These are phyloP conservation scores for Cheirogaleus medius DNA, from an alignment of 2,113 vertebrate species.

Conservation along the genomic window DNA sequence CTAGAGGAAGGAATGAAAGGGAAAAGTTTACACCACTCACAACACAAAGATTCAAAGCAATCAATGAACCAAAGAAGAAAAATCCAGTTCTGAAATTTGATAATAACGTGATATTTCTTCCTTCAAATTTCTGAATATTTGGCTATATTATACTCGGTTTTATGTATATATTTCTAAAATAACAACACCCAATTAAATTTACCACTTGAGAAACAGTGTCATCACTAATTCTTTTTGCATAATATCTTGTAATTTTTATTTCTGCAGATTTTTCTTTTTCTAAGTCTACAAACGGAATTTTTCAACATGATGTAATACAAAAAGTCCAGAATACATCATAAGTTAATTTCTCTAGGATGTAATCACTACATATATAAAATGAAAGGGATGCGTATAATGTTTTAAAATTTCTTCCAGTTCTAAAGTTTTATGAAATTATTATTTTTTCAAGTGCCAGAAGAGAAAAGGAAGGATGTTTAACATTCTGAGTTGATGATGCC, in stretches of 20 bases:
- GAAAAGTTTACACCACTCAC: constrained; percentile 21
- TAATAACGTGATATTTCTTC: neutral
- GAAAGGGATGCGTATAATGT: neutral
- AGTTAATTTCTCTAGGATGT: neutral
- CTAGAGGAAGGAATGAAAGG: constrained; percentile 32
- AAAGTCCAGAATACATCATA: neutral
- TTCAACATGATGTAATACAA: neutral
- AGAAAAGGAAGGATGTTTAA: neutral
- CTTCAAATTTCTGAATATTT: constrained; percentile 34
- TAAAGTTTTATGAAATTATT: neutral
- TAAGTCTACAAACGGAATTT: neutral
- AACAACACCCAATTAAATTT: neutral
- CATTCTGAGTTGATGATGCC: neutral
- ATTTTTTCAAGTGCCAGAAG: neutral
- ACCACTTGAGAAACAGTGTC: neutral
- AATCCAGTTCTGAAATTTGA: neutral
- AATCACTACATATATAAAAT: neutral
- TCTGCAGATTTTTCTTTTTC: neutral
- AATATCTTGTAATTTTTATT: constrained; percentile 26
- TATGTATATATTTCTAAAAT: constrained; percentile 18
- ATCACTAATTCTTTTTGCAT: constrained; percentile 1
- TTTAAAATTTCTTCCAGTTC: neutral
- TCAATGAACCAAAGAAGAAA: constrained; percentile 49
- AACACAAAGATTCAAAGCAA: neutral
- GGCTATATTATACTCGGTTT: neutral